These are phyloP conservation scores for Platycheirus rosarum DNA, from an alignment of 2,888 invertebrate genomes.

Conservation along the genomic window DNA sequence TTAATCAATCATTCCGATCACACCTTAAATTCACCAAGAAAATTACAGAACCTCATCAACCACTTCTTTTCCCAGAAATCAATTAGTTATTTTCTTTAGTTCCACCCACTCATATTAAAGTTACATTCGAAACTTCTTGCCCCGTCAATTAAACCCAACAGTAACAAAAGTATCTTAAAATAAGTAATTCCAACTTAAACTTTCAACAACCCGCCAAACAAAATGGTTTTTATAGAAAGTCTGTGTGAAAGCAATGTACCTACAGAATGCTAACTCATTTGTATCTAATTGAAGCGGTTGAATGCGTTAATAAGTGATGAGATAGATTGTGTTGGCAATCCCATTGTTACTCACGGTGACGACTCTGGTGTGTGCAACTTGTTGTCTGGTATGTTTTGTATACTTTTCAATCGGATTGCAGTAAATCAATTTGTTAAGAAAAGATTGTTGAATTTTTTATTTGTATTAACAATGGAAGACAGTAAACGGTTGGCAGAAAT, in stretches of 20 bases:
- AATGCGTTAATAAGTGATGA: conserved; percentile 70
- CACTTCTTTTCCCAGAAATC: too few relatives aligned
- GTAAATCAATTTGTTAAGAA: conserved; percentile 25
- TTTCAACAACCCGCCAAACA: background rate
- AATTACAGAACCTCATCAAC: too few relatives aligned
- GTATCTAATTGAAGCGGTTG: conserved; percentile 69
- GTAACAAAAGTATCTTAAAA: background rate
- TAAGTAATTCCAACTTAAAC: conserved; percentile 31
- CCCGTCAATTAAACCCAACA: too few relatives aligned
- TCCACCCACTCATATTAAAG: too few relatives aligned
- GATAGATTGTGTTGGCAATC: conserved; percentile 49
- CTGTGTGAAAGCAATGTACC: conserved; percentile 51
- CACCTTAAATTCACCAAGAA: too few relatives aligned
- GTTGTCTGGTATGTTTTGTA: conserved; percentile 24
- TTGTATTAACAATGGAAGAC: too few relatives aligned
- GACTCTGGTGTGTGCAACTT: conserved; percentile 13
- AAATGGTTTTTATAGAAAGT: conserved; percentile 42
- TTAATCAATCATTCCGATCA: too few relatives aligned
- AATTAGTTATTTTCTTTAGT: too few relatives aligned
- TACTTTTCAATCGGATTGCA: conserved; percentile 51
- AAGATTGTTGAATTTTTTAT: conserved; percentile 16
- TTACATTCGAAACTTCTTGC: too few relatives aligned
- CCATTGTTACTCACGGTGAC: conserved; percentile 44
- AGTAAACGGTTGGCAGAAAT: background rate
- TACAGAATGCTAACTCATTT: conserved; percentile 57